Base-by-base conservation (phyloP, 2,888 invertebrate genomes). In the Catocala fraxini region DNA sequence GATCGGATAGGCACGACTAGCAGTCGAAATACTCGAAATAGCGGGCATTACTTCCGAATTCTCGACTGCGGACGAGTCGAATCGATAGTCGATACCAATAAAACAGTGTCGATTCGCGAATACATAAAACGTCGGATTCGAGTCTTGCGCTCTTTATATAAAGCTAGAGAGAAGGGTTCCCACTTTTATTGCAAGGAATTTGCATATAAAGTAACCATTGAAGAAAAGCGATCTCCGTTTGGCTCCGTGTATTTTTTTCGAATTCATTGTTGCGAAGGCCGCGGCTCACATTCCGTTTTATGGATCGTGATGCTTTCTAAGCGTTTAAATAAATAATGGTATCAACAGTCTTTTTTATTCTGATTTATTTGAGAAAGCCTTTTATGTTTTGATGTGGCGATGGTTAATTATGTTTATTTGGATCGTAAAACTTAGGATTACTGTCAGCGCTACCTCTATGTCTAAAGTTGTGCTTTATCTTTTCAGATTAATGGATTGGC, bases 121-220 rank as follows among this genome's bases (percentile, higher is more conserved):
- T 90, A 93, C 92, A 93, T 94, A 94, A 93, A 93, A 92, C 86
- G 87, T 80, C 81, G 92, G 90, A 90, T 92, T 92, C 91, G 83
- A 91, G 92, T 86, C 90, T 91, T 88, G 89, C 84, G 87, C 87
- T 87, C 89, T 91, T 87, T 87, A 86, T 89, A 89, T 89, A 90
- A 89, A 89, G 90, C 91, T 92, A 92, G 91, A 87, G 89, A 91
- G 92, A 92, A 93, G 94, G 94, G 93, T 94, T 92, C 91, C 88
- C 81, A 81, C 70, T 94, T 94, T 94, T 94, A 94, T 93, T 88
- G 88, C 93, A 83, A 87, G 84, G 88, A 90, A 94, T 94, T 94
- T 93, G 91, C 94, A 94, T 94, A 93, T 94, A 94, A 94, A 94
- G 94, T 94, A 94, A 94, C 93, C 93, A 93, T 94, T 92, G 91